Conservation (phyloP, 2,113 vertebrate genomes). For the Bolborhynchus lineola region DNA sequence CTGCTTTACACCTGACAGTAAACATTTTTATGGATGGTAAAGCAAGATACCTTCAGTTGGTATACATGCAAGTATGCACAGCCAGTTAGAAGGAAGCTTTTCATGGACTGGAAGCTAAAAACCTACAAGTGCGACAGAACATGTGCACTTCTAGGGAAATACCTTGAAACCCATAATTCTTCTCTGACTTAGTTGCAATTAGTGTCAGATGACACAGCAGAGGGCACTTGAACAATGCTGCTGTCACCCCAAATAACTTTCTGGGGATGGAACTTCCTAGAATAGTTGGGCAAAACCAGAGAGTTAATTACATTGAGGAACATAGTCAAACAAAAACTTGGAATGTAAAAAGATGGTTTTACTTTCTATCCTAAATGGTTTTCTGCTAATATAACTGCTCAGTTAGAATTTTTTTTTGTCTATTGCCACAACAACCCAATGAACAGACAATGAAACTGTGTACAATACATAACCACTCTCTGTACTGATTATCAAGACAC, state of each 20-base stretch:
- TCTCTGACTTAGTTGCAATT: not conserved
- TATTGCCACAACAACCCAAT: not conserved
- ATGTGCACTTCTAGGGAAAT: not conserved
- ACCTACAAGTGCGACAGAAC: rapidly evolving
- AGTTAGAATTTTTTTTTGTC: not conserved
- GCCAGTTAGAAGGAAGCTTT: not conserved
- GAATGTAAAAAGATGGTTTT: not conserved
- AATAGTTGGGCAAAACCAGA: not conserved
- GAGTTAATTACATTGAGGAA: not conserved
- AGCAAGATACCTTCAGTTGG: not conserved
- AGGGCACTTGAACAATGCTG: not conserved
- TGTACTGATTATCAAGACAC: not conserved
- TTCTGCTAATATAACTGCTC: not conserved
- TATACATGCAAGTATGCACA: not conserved
- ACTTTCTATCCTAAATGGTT: not conserved
- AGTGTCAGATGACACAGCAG: not conserved
- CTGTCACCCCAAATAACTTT: not conserved
- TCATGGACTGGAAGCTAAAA: not conserved
- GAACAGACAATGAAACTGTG: not conserved
- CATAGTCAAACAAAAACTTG: not conserved
- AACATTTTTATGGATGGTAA: not conserved
- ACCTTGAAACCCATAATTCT: not conserved
- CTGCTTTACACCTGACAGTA: not conserved
- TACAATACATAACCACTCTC: no score
- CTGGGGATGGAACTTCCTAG: not conserved